Conservation (phyloP, 2,888 invertebrate species). For the Hofmannophila pseudospretella region DNA sequence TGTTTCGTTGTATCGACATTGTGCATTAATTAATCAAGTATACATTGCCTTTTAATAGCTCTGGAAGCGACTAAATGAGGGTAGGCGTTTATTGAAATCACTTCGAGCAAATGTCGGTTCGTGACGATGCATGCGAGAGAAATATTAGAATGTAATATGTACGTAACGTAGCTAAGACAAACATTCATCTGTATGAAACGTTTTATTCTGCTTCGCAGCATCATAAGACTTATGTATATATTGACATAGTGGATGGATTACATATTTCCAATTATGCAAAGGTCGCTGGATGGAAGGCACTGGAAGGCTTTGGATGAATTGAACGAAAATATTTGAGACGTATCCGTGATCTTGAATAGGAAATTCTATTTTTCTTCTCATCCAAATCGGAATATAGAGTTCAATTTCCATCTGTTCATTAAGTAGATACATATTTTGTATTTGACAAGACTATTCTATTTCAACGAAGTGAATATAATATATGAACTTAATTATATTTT, state of each 20-base stretch:
- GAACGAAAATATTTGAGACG: conserved; percentile 17
- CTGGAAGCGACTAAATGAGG: conserved; percentile 4
- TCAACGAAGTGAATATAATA: conserved; percentile 17
- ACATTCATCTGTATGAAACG: conserved; percentile 22
- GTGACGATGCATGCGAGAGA: conserved; percentile 9
- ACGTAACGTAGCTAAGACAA: conserved; percentile 18
- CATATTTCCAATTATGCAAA: conserved; percentile 28
- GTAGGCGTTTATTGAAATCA: conserved; percentile 7
- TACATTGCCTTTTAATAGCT: conserved; percentile 7
- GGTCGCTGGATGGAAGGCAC: conserved; percentile 13
- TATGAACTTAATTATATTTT: conserved; percentile 19
- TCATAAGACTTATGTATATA: conserved; percentile 19
- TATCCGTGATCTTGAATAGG: conserved; percentile 30
- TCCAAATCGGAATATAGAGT: conserved; percentile 18
- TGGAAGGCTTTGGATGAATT: conserved; percentile 17
- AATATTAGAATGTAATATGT: conserved; percentile 9
- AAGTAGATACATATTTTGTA: conserved; percentile 18
- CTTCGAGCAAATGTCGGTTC: conserved; percentile 8
- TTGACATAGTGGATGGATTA: conserved; percentile 26
- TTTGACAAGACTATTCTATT: conserved; percentile 21
- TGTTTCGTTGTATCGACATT: conserved; percentile 13
- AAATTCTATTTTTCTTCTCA: conserved; percentile 19
- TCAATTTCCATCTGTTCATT: conserved; percentile 17
- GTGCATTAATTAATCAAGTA: conserved; percentile 23
- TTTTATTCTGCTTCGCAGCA: conserved; percentile 24